Base-by-base conservation (phyloP, 2,113 vertebrate genomes). In the Cyrtonyx montezumae region DNA sequence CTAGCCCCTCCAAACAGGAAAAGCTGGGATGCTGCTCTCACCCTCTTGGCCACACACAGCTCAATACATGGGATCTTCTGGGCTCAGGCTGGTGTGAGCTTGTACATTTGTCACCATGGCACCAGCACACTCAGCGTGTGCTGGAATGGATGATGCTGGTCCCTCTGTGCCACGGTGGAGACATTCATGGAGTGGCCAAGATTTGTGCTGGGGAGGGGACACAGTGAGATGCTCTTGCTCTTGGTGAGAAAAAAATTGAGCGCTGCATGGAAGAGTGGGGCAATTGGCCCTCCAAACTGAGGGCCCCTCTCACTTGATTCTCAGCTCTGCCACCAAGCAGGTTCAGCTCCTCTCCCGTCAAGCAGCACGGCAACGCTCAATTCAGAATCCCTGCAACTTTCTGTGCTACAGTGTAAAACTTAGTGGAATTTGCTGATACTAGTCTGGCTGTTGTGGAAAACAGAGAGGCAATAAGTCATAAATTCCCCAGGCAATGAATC, bases 121-220 rank as follows among this genome's bases (percentile, higher is more conserved):
- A 75, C 28, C n/a, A 70, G n/a, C 21, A 85, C 30, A 66, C 19
- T 34, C 20, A 14, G 43, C 51, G 14, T 13, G 9, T 17, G 45
- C n/a, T 71, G 34, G 61, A 37, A 59, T 16, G 2, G 8, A 11
- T 46, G 42, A 37, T 30, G 28, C 17, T 34, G 70, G 22, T 45
- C 1, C 3, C 21, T 80, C 49, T 1, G 0, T 46, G 28, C 14
- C 66, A 49, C 0, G 0, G 30, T 2, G 2, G 11, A 77, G 13
- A 70, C 11, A 4, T 63, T 25, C 34, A 16, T 5, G 8, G 28
- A 3, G 5, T 46, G 22, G 34, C 26, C 2, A 1, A 78, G 22
- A 61, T 14, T 37, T 2, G 0, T 25, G 16, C 14, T 6, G 2
- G 34, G 46, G 67, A 78, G 17, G 6, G 32, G 9, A 43, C 8